Evolutionary conservation across 2,888 invertebrate genomes (phyloP), one percentile per base, ranked within the genome.

Genomic region (Cenopis cana): DNA sequence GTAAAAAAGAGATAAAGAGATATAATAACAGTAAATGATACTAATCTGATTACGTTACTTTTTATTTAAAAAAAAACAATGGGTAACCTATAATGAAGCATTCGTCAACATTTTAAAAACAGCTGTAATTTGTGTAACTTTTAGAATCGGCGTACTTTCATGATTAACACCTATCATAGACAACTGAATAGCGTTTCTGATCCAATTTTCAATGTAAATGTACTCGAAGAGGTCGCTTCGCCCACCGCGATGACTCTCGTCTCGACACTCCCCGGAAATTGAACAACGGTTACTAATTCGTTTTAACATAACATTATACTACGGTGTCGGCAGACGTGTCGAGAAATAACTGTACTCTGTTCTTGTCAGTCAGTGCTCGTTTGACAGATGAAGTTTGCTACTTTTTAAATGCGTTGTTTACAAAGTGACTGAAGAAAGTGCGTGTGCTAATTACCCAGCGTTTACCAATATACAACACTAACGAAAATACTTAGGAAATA

Each of bases 181-280:
- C 33, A 33, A 33, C 33, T 33, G 33, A 33, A 33, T 33, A 33
- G 1, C n/a, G n/a, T 46, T 50, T 50, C 17, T 50, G 18, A 50
- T 29, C 29, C 29, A 20, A 54, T 54, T 55, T 55, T 14, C n/a
- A 20, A 55, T 55, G 55, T 55, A 55, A 55, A 55, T 55, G 52
- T 41, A 24, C 24, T n/a, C 55, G 33, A 36, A 36, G 12, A 9
- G 46, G 46, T 38, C 46, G 59, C 66, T 55, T 60, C 71, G 84
- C 87, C 87, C 85, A 87, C 87, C 74, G 65, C 76, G 77, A 83
- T 85, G 85, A 87, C 78, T 87, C 82, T 82, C 80, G 76, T 87
- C 82, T 82, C 80, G 76, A 79, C 81, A 80, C 81, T 79, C 80
- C 75, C 78, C 71, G 79, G 81, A 84, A 84, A 84, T 83, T 79